Evolutionary conservation across 2,888 invertebrate genomes (phyloP).

Genomic region (Chouioia cunea): DNA sequence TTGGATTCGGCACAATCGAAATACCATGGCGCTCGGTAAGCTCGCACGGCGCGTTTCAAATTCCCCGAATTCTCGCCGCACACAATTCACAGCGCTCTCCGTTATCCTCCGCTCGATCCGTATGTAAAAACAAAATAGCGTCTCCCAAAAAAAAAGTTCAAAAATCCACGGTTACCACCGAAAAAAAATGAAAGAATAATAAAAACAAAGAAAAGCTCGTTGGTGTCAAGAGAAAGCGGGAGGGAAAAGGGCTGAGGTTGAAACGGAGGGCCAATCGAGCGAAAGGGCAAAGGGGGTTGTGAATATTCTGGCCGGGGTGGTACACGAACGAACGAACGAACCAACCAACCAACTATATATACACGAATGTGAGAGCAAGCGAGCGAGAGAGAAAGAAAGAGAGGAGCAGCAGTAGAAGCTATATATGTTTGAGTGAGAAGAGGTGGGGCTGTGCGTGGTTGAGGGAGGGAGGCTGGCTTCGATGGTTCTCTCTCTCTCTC

Average conservation of each 20-base stretch:
- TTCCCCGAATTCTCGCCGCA: too few species aligned
- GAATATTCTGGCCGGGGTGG: too few species aligned
- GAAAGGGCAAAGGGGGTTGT: slow-evolving; percentile 38
- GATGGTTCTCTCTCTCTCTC: slow-evolving; percentile 29
- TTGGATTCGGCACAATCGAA: too few species aligned
- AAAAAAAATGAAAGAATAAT: slow-evolving; percentile 31
- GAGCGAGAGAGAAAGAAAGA: slow-evolving; percentile 30
- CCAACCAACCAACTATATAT: too few species aligned
- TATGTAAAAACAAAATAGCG: too few species aligned
- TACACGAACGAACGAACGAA: too few species aligned
- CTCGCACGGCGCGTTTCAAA: too few species aligned
- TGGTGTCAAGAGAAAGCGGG: slow-evolving; percentile 61
- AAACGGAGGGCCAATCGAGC: slow-evolving; percentile 29
- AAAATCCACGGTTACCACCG: not conserved
- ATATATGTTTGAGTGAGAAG: slow-evolving; percentile 34
- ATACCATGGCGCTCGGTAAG: too few species aligned
- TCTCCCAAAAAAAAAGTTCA: too few species aligned
- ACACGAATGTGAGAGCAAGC: slow-evolving; percentile 58
- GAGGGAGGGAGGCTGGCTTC: slow-evolving; percentile 58
- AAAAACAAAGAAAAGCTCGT: slow-evolving; percentile 43
- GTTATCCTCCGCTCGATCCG: too few species aligned
- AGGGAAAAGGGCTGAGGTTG: slow-evolving; percentile 50
- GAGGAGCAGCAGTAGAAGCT: not conserved
- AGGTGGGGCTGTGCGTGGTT: slow-evolving; percentile 36
- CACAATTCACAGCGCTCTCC: too few species aligned